phyloP scores from a whole-genome alignment of 2,888 invertebrate genomes.

The Lepidochitona cinerea region DNA sequence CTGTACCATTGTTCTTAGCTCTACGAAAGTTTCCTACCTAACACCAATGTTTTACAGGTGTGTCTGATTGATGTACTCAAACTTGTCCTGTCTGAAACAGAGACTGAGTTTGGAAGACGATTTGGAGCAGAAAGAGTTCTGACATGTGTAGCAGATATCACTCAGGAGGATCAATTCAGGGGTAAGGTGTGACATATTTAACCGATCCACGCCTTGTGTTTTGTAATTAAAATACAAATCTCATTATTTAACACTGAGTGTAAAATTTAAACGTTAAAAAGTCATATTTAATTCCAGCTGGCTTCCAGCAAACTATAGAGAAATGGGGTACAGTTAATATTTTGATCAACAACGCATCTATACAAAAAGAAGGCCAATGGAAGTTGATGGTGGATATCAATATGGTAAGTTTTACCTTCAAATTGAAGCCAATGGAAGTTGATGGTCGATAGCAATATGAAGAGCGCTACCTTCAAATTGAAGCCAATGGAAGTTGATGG shows the following conservation, averaged over 20 bases:
- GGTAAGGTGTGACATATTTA: background rate
- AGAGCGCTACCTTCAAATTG: too few relatives aligned
- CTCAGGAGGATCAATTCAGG: background rate
- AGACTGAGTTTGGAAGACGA: background rate
- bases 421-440: too few relatives aligned
- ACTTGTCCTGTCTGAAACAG: background rate
- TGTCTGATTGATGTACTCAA: conserved; percentile 5
- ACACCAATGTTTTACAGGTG: too few relatives aligned
- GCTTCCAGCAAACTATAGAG: background rate
- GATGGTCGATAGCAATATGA: too few relatives aligned
- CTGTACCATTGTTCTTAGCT: too few relatives aligned
- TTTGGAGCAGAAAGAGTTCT: background rate
- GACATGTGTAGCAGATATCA: background rate
- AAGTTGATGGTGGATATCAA: background rate
- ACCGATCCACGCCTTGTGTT: too few relatives aligned
- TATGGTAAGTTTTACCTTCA: background rate
- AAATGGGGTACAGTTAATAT: background rate
- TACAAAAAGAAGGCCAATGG: background rate
- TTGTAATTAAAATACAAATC: background rate
- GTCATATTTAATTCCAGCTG: background rate
- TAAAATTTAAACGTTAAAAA: background rate
- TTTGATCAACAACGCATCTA: background rate
- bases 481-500: too few relatives aligned
- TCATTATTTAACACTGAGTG: background rate
- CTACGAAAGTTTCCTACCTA: too few relatives aligned